Evolutionary conservation across 1,140 invertebrate species (phyloP), one percentile per base, ranked within the genome.

Genomic region (Lutraria rhynchaena): DNA sequence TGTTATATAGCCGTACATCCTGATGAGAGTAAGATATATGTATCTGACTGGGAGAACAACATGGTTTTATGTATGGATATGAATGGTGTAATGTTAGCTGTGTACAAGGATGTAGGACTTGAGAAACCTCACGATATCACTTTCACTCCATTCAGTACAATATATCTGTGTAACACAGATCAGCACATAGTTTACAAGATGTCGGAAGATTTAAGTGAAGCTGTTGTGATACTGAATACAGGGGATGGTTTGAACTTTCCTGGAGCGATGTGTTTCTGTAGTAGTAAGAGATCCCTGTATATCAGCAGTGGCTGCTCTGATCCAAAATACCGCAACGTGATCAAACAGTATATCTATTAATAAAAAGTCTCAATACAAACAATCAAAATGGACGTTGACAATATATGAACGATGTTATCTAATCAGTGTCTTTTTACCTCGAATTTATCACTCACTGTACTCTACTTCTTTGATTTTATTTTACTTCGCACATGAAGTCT

Each of bases 41-140:
- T 61, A 35, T 61, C 31, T n/a, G 58, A 61, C 58, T 61, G 58
- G 58, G 7, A 37, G 11, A 61, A 31, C 3, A 61, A 61, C 31
- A 61, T 37, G n/a, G 58, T 61, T 17, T 7, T 61, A 1, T 61
- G n/a, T 35, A 3, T 61, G 11, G 58, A 61, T 61, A 61, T 61
- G 33, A 61, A 61, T 61, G 58, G 58, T 7, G 41, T 37, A 37
- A 61, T 61, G 58, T 3, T 61, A 61, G 19, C 58, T 11, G 22
- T 13, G 35, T 61, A 35, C 24, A 15, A 35, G 27, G 7, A 24
- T 37, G n/a, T n/a, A n/a, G 33, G 27, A 15, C 33, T 61, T n/a
- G 31, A 61, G 11, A 1, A 19, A 7, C 58, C 58, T 4, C 9
- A 11, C 22, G 58, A n/a, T 35, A 61, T 61, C 11, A 61, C n/a